Conservation (phyloP, 2,113 vertebrate genomes). For the Trogon melanurus region DNA sequence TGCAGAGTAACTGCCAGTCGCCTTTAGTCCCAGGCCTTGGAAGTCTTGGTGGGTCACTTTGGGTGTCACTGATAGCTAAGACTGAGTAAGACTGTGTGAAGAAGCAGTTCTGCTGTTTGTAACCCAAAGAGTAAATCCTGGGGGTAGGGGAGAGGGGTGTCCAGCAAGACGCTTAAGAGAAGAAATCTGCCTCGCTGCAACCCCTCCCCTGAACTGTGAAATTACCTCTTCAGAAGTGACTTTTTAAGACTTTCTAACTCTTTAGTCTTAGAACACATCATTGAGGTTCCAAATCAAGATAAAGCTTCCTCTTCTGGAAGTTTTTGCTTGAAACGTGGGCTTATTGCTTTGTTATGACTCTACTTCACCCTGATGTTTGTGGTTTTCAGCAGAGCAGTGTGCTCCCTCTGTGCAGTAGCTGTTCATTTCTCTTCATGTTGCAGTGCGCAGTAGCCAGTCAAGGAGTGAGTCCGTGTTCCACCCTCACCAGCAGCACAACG, state of each 20-base stretch:
- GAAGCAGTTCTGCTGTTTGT: not conserved
- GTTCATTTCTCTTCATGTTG: not conserved
- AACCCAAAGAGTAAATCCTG: slow-evolving; percentile 8
- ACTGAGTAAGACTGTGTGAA: not conserved
- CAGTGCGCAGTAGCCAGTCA: slow-evolving; percentile 85
- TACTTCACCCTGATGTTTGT: not conserved
- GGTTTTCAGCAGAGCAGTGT: accelerated
- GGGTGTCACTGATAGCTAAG: not conserved
- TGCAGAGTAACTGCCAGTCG: not conserved
- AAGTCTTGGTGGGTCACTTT: slow-evolving; percentile 24
- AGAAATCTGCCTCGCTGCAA: not conserved
- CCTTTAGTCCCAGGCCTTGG: not conserved
- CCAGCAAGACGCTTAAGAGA: not conserved
- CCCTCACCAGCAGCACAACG: slow-evolving; percentile 94
- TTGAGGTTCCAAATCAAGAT: not conserved
- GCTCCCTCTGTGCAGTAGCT: not conserved
- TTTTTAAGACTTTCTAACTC: not conserved
- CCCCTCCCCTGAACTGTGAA: not conserved
- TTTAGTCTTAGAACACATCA: not conserved
- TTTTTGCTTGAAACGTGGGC: not conserved
- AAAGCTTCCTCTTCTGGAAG: not conserved
- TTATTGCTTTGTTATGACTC: not conserved
- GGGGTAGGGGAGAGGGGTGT: not conserved
- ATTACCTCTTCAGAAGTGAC: not conserved
- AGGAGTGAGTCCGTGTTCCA: slow-evolving; percentile 94